phyloP scores from a whole-genome alignment of 2,888 invertebrate species.

The Cistogaster globosa region DNA sequence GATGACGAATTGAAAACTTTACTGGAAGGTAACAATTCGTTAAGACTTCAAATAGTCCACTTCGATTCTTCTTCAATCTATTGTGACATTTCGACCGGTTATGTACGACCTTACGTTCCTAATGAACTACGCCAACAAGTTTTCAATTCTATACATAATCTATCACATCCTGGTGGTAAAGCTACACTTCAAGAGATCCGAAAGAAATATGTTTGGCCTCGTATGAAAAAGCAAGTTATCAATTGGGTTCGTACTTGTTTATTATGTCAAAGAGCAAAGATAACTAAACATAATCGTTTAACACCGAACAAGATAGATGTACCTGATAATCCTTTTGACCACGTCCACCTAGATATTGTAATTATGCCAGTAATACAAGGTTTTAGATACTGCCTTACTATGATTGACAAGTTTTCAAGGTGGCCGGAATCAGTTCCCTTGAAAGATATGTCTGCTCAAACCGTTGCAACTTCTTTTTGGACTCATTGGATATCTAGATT shows the following conservation, averaged over 20 bases:
- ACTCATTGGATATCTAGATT: slow-evolving; percentile 20
- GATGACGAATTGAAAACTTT: slow-evolving; percentile 54
- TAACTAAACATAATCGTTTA: slow-evolving; percentile 16
- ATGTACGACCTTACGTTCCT: slow-evolving; percentile 23
- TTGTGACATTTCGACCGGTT: slow-evolving; percentile 46
- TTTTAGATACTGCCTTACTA: slow-evolving; percentile 18
- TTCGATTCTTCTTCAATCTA: slow-evolving; percentile 28
- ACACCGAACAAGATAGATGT: slow-evolving; percentile 24
- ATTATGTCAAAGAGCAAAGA: slow-evolving; percentile 49
- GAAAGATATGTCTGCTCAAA: slow-evolving; percentile 2
- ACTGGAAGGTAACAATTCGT: slow-evolving; percentile 42
- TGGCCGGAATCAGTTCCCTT: slow-evolving; percentile 30
- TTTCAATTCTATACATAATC: slow-evolving; percentile 16
- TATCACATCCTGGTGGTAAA: slow-evolving; percentile 14
- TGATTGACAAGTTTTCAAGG: slow-evolving; percentile 9
- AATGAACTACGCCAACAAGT: slow-evolving; percentile 7
- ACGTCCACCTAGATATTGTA: slow-evolving; percentile 80
- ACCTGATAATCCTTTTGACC: slow-evolving; percentile 74
- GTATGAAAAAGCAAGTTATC: slow-evolving; percentile 5
- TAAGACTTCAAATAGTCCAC: slow-evolving; percentile 40
- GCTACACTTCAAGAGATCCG: slow-evolving; percentile 20
- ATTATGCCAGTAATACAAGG: slow-evolving; percentile 34
- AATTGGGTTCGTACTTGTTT: slow-evolving; percentile 50
- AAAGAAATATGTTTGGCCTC: slow-evolving; percentile 13
- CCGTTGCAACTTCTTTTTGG: slow-evolving; percentile 11